A percentile compares a stretch with the other conserved stretches of the same genome.
Evolutionary conservation across 2,797 vertebrate genomes (phyloP).

Genomic region (Podarcis lilfordi): DNA sequence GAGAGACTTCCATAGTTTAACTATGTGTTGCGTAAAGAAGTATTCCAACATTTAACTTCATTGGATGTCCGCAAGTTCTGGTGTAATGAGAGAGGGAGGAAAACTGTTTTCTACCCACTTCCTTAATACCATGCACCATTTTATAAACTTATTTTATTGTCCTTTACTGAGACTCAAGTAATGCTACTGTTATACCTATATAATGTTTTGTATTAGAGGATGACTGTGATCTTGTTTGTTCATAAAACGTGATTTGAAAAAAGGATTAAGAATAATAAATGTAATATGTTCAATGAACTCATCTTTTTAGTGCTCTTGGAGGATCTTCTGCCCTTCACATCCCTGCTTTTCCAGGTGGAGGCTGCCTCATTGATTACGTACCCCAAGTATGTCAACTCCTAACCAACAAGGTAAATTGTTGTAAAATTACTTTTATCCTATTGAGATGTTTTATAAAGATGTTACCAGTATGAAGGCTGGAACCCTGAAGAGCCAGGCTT

Average conservation of each 20-base stretch:
- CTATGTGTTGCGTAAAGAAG: too few species aligned
- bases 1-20: too few species aligned
- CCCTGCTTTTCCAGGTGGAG: conserved; percentile 94
- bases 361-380: conserved; percentile 98
- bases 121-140: too few species aligned
- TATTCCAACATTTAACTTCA: too few species aligned
- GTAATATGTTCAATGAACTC: conserved; percentile 36
- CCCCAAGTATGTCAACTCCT: conserved; percentile 97
- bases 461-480: not conserved
- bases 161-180: not conserved
- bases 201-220: not conserved
- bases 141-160: not conserved
- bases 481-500: not conserved
- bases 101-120: too few species aligned
- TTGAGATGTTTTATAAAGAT: not conserved
- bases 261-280: conserved; percentile 4
- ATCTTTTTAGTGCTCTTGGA: conserved; percentile 89
- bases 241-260: not conserved
- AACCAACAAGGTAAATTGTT: conserved; percentile 91
- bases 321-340: conserved; percentile 96
- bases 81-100: too few species aligned
- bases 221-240: not conserved
- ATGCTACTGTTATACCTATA: not conserved
- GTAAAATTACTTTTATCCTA: not conserved
- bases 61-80: too few species aligned